These are phyloP conservation scores for Kobus ellipsiprymnus DNA, from an alignment of 2,113 vertebrate species.

Conservation along the genomic window DNA sequence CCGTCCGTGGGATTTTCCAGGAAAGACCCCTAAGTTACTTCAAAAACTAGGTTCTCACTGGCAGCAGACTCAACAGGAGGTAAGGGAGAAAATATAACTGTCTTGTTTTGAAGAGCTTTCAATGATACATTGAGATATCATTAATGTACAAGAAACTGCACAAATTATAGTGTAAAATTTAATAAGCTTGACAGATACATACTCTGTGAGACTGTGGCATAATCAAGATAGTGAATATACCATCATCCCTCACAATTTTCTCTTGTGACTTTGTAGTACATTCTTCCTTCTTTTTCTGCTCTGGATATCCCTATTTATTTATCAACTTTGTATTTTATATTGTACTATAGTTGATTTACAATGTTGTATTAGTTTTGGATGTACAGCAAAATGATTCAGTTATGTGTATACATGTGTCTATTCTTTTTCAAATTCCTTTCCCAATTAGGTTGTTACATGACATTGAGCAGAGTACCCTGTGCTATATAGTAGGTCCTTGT, in stretches of 20 bases:
- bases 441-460: not conserved
- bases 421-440: not conserved
- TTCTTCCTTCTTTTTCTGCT: not conserved
- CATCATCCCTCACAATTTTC: not conserved
- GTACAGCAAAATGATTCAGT: not conserved
- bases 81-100: not conserved
- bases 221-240: not conserved
- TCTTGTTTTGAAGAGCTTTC: not conserved
- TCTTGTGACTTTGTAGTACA: accelerated
- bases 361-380: not conserved
- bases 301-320: not conserved
- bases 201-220: not conserved
- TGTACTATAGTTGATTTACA: not conserved
- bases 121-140: not conserved
- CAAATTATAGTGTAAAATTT: not conserved
- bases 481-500: not conserved
- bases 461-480: not conserved
- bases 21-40: not conserved
- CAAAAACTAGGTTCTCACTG: not conserved
- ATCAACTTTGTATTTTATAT: not conserved
- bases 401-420: not conserved
- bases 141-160: not conserved
- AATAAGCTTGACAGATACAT: not conserved
- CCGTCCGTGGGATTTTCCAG: no score
- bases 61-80: not conserved